These are phyloP conservation scores for Chloropsis cyanopogon DNA, from an alignment of 2,113 vertebrate species.

Conservation along the genomic window DNA sequence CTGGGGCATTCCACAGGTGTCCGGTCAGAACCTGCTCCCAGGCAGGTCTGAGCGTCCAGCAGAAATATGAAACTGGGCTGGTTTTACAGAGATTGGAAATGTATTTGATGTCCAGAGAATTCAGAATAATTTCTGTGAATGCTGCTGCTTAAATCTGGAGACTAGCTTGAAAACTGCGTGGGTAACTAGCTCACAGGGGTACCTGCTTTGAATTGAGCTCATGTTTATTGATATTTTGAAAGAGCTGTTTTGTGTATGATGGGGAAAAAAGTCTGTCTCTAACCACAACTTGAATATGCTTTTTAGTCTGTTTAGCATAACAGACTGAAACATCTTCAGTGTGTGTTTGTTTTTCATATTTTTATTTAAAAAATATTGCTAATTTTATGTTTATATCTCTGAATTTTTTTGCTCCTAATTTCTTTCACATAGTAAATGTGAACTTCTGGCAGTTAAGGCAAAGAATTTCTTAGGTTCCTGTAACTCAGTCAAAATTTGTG, in stretches of 20 bases:
- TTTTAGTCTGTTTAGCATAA: not conserved
- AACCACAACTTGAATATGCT: not conserved
- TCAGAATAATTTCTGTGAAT: not conserved
- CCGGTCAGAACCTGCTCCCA: not conserved
- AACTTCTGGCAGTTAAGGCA: not conserved
- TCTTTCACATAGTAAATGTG: not conserved
- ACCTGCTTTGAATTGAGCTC: not conserved
- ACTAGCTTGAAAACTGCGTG: not conserved
- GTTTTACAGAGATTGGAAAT: not conserved
- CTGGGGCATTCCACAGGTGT: slow-evolving; percentile 37
- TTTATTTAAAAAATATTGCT: not conserved
- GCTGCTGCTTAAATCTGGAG: not conserved
- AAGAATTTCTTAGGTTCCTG: not conserved
- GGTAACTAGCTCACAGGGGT: not conserved
- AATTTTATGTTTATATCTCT: not conserved
- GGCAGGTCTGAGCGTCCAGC: not conserved
- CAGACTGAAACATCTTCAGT: not conserved
- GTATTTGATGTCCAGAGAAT: not conserved
- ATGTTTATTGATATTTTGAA: not conserved
- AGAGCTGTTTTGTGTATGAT: not conserved
- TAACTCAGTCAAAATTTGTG: not conserved
- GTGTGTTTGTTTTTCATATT: not conserved
- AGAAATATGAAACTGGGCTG: not conserved
- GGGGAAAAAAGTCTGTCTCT: not conserved
- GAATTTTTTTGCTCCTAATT: not conserved